Evolutionary conservation across 2,888 invertebrate genomes (phyloP).

Genomic region (Mythimna lalbum): DNA sequence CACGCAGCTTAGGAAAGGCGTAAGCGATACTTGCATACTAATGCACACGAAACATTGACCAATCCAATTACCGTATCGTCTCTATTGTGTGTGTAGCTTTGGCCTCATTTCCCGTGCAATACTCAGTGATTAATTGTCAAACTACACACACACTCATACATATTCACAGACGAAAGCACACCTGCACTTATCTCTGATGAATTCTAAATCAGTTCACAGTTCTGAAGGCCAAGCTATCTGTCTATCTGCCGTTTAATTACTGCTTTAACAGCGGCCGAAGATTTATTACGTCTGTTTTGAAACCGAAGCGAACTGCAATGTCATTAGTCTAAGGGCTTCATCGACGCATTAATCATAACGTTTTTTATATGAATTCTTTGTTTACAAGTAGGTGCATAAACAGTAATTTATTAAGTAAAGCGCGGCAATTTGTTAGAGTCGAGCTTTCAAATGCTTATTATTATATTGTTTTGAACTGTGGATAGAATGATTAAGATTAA

Average conservation of each 20-base stretch:
- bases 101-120: conserved; percentile 26
- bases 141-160: conserved; percentile 37
- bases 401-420: conserved; percentile 71
- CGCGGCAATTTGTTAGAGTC: conserved; percentile 69
- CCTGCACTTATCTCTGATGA: conserved; percentile 45
- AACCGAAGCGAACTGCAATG: conserved; percentile 77
- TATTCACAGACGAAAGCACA: conserved; percentile 38
- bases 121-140: conserved; percentile 55
- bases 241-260: conserved; percentile 57
- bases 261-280: conserved; percentile 70
- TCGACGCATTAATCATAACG: conserved; percentile 78
- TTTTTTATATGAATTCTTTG: conserved; percentile 74
- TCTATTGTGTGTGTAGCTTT: conserved; percentile 23
- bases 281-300: conserved; percentile 80
- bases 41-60: conserved; percentile 19
- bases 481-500: conserved; percentile 41
- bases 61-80: conserved; percentile 21
- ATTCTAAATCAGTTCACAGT: conserved; percentile 62
- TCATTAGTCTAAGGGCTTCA: conserved; percentile 81
- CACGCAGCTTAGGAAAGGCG: conserved; percentile 30
- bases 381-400: conserved; percentile 72
- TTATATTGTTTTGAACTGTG: conserved; percentile 44
- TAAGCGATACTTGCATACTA: conserved; percentile 38
- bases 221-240: conserved; percentile 49
- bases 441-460: conserved; percentile 56